phyloP scores from a whole-genome alignment of 2,888 invertebrate species.

The Adelphocoris suturalis region DNA sequence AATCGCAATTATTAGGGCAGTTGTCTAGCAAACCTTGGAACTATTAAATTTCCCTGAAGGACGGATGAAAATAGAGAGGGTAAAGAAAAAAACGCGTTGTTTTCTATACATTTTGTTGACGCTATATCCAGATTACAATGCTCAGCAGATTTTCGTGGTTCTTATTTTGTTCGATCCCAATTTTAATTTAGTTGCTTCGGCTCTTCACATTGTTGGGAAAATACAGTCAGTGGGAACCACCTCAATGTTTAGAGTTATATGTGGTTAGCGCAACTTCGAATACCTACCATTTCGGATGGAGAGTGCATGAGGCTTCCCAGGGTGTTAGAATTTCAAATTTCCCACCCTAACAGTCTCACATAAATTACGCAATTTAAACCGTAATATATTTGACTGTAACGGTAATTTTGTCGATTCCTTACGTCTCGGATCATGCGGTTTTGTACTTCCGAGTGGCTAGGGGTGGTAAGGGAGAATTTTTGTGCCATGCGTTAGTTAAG shows the following conservation, averaged over 20 bases:
- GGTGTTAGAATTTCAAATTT: slow-evolving; percentile 10
- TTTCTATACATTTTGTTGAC: too few species aligned
- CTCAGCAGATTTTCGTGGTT: too few species aligned
- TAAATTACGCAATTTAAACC: slow-evolving; percentile 27
- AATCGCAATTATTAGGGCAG: too few species aligned
- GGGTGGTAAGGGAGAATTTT: neutral
- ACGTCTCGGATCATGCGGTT: slow-evolving; percentile 8
- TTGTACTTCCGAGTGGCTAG: neutral
- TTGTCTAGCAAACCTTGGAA: too few species aligned
- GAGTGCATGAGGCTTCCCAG: neutral
- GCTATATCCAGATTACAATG: too few species aligned
- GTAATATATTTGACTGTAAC: slow-evolving; percentile 27
- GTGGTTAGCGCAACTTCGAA: slow-evolving; percentile 14
- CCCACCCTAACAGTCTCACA: slow-evolving; percentile 4
- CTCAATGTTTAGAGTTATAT: neutral
- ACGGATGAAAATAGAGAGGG: too few species aligned
- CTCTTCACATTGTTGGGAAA: slow-evolving; percentile 32
- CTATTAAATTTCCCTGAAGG: too few species aligned
- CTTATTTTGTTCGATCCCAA: too few species aligned
- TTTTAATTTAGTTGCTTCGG: slow-evolving; percentile 12
- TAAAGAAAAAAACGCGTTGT: too few species aligned
- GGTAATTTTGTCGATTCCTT: slow-evolving; percentile 19
- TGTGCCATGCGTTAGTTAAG: neutral
- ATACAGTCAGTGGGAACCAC: neutral
- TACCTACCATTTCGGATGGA: slow-evolving; percentile 38